Base-by-base conservation (phyloP, 37 sponge, comb jelly and placozoan genomes). In the Chondrilla cf. caribensis region DNA sequence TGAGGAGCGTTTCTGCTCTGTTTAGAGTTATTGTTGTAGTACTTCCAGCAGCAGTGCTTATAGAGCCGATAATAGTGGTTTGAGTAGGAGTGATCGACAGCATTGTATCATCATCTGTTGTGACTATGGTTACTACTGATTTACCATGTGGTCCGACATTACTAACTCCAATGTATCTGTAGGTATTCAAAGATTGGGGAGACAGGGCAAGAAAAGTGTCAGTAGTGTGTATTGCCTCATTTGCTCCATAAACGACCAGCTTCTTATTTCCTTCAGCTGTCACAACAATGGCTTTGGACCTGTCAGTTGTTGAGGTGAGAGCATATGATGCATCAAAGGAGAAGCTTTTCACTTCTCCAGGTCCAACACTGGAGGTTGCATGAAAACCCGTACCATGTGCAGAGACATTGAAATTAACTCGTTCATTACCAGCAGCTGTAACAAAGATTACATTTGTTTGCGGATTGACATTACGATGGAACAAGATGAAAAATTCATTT, bases 181-280 rank as follows among this genome's bases (percentile, higher is more conserved):
- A 68, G 28, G 43, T 38, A 24, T 47, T 55, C 21, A 62, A 58
- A 18, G 0, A 41, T 28, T 7, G 2, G 62, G 83, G 68, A 7
- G 91, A 87, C 19, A 90, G 44, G 41, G 87, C 91, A n/a, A 90
- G 66, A 35, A 84, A 86, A 40, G 87, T 70, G 67, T 90, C 91
- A 26, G 84, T 79, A 41, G 87, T 40, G 35, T 19, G 28, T n/a
- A 29, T 0, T 47, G 1, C 42, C 28, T 83, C 80, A 44, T 76
- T 40, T 37, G 62, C 62, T 11, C 91, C 91, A 77, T 82, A 90
- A 29, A 90, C 83, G 66, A 82, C 24, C 21, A 73, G 22, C 1
- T 40, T 35, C 22, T 73, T 39, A 2, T 40, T 37, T 38, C 40
- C 6, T 18, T 42, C 44, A 39, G 76, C 76, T 1, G 11, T 73